Evolutionary conservation across 2,113 vertebrate species (phyloP), one percentile per base, ranked within the genome.

Genomic region (Notothenia rossii): DNA sequence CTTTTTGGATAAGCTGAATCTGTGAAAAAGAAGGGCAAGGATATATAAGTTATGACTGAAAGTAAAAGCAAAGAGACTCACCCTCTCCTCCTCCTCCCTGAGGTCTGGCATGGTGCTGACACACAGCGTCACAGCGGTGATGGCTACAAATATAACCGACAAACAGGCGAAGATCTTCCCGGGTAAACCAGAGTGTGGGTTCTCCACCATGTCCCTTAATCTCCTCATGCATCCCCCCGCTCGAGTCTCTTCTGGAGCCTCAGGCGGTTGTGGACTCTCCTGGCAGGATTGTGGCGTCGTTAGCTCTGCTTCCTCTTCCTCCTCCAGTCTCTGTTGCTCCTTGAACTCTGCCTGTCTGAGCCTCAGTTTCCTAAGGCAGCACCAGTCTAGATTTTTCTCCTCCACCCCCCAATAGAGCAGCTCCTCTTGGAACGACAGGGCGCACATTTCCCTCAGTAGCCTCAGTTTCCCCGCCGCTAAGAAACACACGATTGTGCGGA

Each of bases 91-190:
- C 75, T 99, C 97, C 4, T 96, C 97, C 81, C 97, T 94, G 78
- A 99, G 93, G 86, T 99, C 98, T 1, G 98, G 98, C 97, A 99
- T 98, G 91, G 98, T 99, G 94, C 98, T 98, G 87, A 99, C 93
- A 88, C 98, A 99, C 84, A 99, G 95, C 77, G 97, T 98, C 73
- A 99, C 96, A 0, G 97, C 96, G 0, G 97, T 98, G 93, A 98
- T 97, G 83, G 96, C 97, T 88, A 99, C 97, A 88, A 99, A 99
- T 60, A 96, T 85, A 81, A 99, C 84, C 0, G 98, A 99, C 78
- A 99, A 94, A 72, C 95, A 99, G 86, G 98, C 97, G 71, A 99
- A 99, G 90, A 99, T 96, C 94, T 98, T 98, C 81, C 98, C 98
- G 0, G 97, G 97, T 17, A 97, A 91, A 9, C 98, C 98, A 0